Conservation (phyloP, 1,140 invertebrate species). For the Drosophila paulistorum region DNA sequence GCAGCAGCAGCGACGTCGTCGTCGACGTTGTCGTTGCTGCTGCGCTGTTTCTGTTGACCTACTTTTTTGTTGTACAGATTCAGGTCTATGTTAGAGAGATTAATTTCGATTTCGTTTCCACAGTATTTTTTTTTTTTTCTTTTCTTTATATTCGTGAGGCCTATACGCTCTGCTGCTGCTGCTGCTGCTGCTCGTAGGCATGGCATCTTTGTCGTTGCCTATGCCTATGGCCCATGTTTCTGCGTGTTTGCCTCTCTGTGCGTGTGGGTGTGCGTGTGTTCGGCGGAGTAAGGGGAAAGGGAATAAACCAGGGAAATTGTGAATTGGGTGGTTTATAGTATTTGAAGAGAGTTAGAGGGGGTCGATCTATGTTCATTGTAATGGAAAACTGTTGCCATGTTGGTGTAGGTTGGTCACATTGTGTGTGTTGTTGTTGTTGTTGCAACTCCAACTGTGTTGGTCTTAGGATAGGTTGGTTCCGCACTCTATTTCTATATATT, state of each 20-base stretch:
- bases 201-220: conserved; percentile 29
- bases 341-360: neutral
- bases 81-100: conserved; percentile 83
- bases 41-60: conserved; percentile 73
- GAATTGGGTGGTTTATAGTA: conserved; percentile 12
- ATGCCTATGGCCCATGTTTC: conserved; percentile 1
- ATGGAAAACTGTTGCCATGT: conserved; percentile 77
- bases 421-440: conserved; percentile 3
- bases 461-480: conserved; percentile 76
- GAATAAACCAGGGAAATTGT: neutral
- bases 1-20: conserved; percentile 12
- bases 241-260: conserved; percentile 14
- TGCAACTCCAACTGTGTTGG: conserved; percentile 52
- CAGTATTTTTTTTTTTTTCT: conserved; percentile 11
- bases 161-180: neutral
- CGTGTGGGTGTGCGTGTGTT: conserved; percentile 7
- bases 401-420: conserved; percentile 58
- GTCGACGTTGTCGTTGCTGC: conserved; percentile 11
- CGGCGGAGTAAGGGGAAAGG: neutral
- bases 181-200: neutral
- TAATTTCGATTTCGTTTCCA: conserved; percentile 82
- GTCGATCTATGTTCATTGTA: conserved; percentile 47
- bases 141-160: conserved; percentile 30
- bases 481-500: conserved; percentile 53
- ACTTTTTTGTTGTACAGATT: conserved; percentile 81